These are phyloP conservation scores for Ophioderma brevispina DNA, from an alignment of 35 echinoderm and acorn worm genomes.

Conservation along the genomic window DNA sequence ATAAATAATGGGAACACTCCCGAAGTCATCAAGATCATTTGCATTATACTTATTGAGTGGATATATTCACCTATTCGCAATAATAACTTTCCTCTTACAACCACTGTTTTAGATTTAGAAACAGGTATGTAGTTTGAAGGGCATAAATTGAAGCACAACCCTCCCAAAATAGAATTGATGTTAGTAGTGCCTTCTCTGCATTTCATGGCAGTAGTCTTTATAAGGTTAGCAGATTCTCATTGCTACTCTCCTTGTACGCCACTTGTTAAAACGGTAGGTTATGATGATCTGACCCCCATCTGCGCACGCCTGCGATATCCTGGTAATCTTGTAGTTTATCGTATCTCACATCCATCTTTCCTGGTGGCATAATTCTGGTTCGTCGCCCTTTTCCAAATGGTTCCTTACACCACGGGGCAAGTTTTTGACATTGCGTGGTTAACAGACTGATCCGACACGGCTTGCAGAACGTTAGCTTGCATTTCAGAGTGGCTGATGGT, in stretches of 20 bases:
- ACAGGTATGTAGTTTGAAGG: too few species aligned
- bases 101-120: too few species aligned
- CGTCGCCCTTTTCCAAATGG: neutral
- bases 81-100: too few species aligned
- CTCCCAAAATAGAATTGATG: too few species aligned
- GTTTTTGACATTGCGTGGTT: slow-evolving; percentile 12
- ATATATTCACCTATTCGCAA: too few species aligned
- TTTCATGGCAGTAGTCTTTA: too few species aligned
- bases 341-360: neutral
- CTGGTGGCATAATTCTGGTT: neutral
- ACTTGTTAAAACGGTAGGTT: neutral
- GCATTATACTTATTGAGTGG: too few species aligned
- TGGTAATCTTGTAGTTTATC: neutral
- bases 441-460: neutral
- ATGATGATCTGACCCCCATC: neutral
- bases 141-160: too few species aligned
- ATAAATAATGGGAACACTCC: too few species aligned
- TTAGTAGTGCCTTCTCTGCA: too few species aligned
- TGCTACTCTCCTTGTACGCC: neutral
- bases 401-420: slow-evolving; percentile 20
- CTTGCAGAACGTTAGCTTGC: slow-evolving; percentile 14
- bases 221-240: too few species aligned
- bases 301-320: neutral
- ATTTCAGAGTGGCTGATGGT: neutral
- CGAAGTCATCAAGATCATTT: too few species aligned